Conservation (phyloP, 92 coral and sea anemone genomes). For the Umimayanthus kanabou region DNA sequence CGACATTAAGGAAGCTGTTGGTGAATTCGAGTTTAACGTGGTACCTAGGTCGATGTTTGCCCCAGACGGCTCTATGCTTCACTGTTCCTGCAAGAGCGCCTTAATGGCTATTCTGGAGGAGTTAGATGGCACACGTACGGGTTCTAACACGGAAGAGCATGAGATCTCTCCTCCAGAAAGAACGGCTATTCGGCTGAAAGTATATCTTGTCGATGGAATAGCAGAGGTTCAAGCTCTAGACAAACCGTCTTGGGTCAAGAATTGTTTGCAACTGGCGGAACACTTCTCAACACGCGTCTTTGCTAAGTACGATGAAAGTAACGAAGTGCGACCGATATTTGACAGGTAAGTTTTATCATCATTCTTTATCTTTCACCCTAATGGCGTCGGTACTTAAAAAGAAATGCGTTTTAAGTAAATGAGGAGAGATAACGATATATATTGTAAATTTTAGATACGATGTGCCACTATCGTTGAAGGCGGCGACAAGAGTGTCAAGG, state of each 20-base stretch:
- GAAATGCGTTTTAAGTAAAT: conserved; percentile 24
- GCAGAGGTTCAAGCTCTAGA: conserved; percentile 67
- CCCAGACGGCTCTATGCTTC: not conserved
- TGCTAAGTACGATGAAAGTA: conserved; percentile 53
- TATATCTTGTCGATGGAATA: conserved; percentile 55
- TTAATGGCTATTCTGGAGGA: not conserved
- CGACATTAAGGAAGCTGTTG: conserved; percentile 52
- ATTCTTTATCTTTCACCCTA: conserved; percentile 17
- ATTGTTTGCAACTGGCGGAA: conserved; percentile 60
- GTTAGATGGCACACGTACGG: not conserved
- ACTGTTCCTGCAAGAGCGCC: not conserved
- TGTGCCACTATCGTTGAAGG: conserved; percentile 59
- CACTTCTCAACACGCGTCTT: conserved; percentile 51
- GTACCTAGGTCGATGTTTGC: not conserved
- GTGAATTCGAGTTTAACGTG: conserved; percentile 39
- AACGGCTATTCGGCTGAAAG: not conserved
- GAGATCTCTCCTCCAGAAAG: conserved; percentile 11
- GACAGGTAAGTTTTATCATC: conserved; percentile 40
- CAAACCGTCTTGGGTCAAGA: conserved; percentile 47
- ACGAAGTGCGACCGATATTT: conserved; percentile 56
- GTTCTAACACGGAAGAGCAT: conserved; percentile 23
- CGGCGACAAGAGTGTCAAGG: conserved; percentile 47
- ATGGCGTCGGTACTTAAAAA: conserved; percentile 21
- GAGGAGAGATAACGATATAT: not conserved
- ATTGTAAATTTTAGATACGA: conserved; percentile 47